Conservation (phyloP, 2,113 vertebrate species). For the Meriones unguiculatus region DNA sequence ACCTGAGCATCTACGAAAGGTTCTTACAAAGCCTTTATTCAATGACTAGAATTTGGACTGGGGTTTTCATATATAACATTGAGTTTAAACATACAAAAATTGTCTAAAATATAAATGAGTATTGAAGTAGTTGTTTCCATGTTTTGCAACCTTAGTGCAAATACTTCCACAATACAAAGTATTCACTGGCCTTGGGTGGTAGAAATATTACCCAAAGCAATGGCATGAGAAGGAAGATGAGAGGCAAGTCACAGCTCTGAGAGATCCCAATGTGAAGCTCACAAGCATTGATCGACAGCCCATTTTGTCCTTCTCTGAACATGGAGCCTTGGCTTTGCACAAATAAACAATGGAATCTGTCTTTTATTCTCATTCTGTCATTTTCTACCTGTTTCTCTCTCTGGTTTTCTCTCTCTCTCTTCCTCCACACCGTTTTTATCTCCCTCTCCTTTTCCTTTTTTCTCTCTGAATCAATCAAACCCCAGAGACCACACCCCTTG, state of each 20-base stretch:
- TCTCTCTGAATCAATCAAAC: neutral
- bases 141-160: neutral
- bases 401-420: neutral
- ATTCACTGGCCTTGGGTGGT: neutral
- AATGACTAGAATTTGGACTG: neutral
- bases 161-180: neutral
- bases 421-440: neutral
- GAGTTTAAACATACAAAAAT: neutral
- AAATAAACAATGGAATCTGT: neutral
- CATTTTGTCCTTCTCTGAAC: neutral
- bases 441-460: neutral
- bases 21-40: neutral
- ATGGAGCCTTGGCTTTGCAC: neutral
- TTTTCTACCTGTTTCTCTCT: neutral
- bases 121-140: neutral
- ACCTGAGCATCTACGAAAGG: neutral
- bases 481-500: neutral
- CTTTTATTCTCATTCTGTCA: neutral
- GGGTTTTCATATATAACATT: neutral
- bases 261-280: neutral
- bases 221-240: neutral
- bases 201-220: neutral
- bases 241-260: neutral
- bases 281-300: fast-evolving
- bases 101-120: neutral